Evolutionary conservation across 53 echinoderm and acorn worm genomes (phyloP), one percentile per base, ranked within the genome.

Genomic region (Crossaster papposus): DNA sequence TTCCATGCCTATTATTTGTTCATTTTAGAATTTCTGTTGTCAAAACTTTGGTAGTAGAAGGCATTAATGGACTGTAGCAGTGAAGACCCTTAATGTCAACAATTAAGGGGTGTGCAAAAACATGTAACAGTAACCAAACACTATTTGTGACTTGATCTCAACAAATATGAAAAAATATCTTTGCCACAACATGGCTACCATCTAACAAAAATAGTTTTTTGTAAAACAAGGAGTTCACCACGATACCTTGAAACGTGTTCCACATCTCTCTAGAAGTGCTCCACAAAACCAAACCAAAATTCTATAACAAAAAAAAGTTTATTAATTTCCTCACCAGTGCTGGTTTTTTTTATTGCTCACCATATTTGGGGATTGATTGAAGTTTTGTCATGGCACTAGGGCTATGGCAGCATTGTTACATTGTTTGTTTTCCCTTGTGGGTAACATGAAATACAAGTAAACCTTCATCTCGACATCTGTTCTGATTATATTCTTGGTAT

Each of bases 361-460:
- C 73, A 73, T 85, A 85, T 85, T 85, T 85, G 85, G 85, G 72
- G 73, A 31, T 51, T 72, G 54, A 72, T 72, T 29, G 73, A 72
- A 72, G 72, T 17, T 83, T 22, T 37, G 37, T 15, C 29, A 64
- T 70, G 44, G 44, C 51, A n/a, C n/a, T n/a, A n/a, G 14, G 37
- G 51, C 29, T 2, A 11, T 38, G 17, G 51, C 5, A 0, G 50
- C 20, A 35, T 85, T 85, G 72, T 72, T 72, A 85, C 71, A 72
- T 85, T 85, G 85, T 85, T 85, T 85, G 85, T 85, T 85, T 35
- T 68, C 85, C 72, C 73, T 54, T 50, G 85, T 72, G 85, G 54
- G 14, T 17, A 72, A 72, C 51, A 73, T 85, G 85, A 72, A 85
- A 85, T 73, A 73, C 36, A 85, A 85, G 72, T 0, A 44, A 5